Evolutionary conservation across 2,113 vertebrate genomes (phyloP).

Genomic region (Butastur rufipennis): DNA sequence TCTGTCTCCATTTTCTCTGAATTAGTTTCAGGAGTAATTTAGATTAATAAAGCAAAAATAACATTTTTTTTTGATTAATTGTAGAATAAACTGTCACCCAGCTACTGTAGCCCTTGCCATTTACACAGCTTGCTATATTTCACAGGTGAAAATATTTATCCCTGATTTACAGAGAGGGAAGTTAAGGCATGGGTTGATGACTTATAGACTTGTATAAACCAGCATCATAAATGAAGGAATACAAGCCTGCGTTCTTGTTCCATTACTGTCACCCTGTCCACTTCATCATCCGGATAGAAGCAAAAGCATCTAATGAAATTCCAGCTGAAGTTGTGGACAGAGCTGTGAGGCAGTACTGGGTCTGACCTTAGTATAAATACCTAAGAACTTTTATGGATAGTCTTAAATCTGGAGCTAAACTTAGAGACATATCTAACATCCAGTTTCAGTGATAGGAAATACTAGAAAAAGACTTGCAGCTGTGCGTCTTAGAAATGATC

Average conservation of each 20-base stretch:
- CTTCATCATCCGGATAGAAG: background rate
- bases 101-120: background rate
- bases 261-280: background rate
- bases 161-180: background rate
- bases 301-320: background rate
- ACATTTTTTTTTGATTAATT: background rate
- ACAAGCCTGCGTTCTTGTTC: background rate
- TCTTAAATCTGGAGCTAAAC: background rate
- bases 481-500: background rate
- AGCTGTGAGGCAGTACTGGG: background rate
- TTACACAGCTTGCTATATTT: background rate
- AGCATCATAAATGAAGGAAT: background rate
- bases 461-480: background rate
- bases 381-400: background rate
- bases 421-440: background rate
- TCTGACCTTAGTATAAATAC: background rate
- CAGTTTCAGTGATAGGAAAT: background rate
- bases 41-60: background rate
- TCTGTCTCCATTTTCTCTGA: background rate
- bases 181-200: background rate
- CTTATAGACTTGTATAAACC: background rate
- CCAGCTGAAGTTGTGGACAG: background rate
- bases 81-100: background rate
- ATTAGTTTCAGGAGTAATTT: background rate
- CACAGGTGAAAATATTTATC: background rate